These are phyloP conservation scores for Campopleginae sp. DNA, from an alignment of 2,888 invertebrate genomes.

Conservation along the genomic window DNA sequence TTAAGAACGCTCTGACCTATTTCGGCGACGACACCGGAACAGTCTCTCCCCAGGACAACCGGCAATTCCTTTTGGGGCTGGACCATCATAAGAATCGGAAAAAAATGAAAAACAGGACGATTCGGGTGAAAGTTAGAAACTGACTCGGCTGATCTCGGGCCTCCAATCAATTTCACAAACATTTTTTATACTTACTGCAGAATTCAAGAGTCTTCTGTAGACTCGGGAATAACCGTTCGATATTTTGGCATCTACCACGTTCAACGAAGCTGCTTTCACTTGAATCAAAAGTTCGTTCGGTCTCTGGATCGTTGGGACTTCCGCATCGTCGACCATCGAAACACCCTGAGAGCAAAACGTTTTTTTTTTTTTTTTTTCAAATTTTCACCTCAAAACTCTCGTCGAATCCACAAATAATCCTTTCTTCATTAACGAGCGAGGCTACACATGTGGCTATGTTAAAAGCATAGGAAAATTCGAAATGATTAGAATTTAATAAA, in stretches of 20 bases:
- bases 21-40: constrained; percentile 87
- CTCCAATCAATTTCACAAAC: no score
- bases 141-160: not conserved
- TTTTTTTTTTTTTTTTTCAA: constrained; percentile 19
- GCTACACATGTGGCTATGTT: no score
- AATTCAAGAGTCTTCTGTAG: constrained; percentile 83
- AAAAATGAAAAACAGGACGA: not conserved
- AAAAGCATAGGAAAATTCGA: no score
- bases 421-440: no score
- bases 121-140: not conserved
- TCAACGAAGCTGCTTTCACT: constrained; percentile 87
- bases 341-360: constrained; percentile 83
- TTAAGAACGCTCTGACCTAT: constrained; percentile 86
- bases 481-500: no score
- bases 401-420: not conserved
- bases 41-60: constrained; percentile 87
- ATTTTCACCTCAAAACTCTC: not conserved
- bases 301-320: constrained; percentile 85
- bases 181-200: constrained; percentile 76
- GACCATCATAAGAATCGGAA: constrained; percentile 64
- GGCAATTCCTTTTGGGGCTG: constrained; percentile 85
- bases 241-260: constrained; percentile 86
- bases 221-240: constrained; percentile 86
- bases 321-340: constrained; percentile 85
- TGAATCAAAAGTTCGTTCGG: constrained; percentile 87